Percentiles rank a stretch among this genome's conserved stretches.
Conservation (phyloP, 2,888 invertebrate genomes). For the Deilephila porcellus region DNA sequence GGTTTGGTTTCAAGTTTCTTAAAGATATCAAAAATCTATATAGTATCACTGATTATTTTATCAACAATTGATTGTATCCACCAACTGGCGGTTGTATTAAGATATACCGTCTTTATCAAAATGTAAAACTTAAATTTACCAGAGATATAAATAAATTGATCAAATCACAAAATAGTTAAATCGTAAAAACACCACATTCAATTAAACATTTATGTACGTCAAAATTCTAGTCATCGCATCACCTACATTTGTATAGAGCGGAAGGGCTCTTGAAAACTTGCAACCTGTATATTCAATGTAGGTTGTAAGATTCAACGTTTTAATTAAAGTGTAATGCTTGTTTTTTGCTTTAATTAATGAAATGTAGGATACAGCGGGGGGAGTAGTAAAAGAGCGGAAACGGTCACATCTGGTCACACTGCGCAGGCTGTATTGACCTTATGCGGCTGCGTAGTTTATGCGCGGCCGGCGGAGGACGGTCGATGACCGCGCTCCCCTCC, state of each 20-base stretch:
- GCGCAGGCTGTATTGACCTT: conserved; percentile 72
- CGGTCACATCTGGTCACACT: conserved; percentile 28
- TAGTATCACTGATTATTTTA: no score
- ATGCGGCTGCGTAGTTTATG: conserved; percentile 82
- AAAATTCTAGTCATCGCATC: not conserved
- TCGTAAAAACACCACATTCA: no score
- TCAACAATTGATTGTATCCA: no score
- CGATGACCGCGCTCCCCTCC: conserved; percentile 74
- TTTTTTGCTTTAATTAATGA: conserved; percentile 28
- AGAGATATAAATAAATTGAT: no score
- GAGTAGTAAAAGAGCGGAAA: conserved; percentile 40
- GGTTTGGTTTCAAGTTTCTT: no score
- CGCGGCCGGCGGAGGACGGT: conserved; percentile 80
- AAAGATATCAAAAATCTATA: no score
- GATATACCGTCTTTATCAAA: no score
- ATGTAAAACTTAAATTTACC: no score
- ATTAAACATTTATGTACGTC: not conserved
- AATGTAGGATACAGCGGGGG: conserved; percentile 23
- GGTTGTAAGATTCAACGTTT: conserved; percentile 7
- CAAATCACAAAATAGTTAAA: no score
- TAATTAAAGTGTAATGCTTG: conserved; percentile 12
- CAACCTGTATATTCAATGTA: not conserved
- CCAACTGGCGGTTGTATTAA: no score
- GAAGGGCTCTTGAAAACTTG: not conserved
- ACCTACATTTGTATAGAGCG: not conserved